phyloP scores from a whole-genome alignment of 2,888 invertebrate genomes.

The Alitta virens region DNA sequence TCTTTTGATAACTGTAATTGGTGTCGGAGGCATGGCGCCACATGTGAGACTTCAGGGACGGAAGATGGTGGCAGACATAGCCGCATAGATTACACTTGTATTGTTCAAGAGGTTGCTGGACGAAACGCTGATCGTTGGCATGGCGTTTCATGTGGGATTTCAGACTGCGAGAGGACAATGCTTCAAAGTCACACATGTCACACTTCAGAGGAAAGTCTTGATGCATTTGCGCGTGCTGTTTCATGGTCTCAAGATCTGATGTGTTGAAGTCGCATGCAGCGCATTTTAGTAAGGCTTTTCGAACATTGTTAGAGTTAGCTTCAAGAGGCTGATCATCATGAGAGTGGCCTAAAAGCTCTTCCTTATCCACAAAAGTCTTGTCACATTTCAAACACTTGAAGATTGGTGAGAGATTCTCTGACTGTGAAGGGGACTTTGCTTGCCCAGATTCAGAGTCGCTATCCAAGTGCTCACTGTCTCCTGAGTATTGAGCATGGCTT shows the following conservation, averaged over 20 bases:
- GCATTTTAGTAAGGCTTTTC: neutral
- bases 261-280: conserved; percentile 1
- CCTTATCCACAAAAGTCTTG: neutral
- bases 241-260: neutral
- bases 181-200: conserved; percentile 51
- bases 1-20: conserved; percentile 52
- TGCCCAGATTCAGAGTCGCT: conserved; percentile 22
- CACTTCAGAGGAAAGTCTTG: conserved; percentile 35
- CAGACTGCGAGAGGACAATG: conserved; percentile 47
- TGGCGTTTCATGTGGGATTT: conserved; percentile 57
- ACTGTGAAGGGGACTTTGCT: neutral
- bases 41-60: conserved; percentile 56
- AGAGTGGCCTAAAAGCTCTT: neutral
- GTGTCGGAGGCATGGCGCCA: conserved; percentile 54
- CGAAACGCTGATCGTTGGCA: conserved; percentile 52
- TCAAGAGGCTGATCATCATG: neutral
- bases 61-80: conserved; percentile 55
- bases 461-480: conserved; percentile 1
- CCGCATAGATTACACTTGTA: conserved; percentile 56
- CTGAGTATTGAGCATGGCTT: neutral
- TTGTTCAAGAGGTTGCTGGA: conserved; percentile 54
- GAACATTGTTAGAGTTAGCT: neutral
- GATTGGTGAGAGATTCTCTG: neutral
- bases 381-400: conserved; percentile 1
- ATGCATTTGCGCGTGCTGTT: conserved; percentile 8